These are phyloP conservation scores for Heliconius aoede DNA, from an alignment of 2,888 invertebrate genomes.

Conservation along the genomic window DNA sequence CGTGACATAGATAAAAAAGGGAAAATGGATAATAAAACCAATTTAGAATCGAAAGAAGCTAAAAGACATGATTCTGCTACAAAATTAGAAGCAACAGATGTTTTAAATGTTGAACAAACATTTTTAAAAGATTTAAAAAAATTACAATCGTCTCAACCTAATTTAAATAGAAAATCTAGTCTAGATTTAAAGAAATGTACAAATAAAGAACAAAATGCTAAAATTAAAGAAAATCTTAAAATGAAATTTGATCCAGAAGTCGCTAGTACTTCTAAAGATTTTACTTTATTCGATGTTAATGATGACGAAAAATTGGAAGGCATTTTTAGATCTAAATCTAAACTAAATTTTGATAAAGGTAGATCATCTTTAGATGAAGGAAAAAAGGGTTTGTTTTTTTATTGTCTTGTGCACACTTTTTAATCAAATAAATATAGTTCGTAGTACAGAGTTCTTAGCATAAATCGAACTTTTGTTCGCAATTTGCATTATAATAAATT, in stretches of 20 bases:
- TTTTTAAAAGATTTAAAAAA: constrained; percentile 6
- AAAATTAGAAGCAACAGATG: neutral
- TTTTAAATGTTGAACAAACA: neutral
- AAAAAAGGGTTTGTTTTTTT: constrained; percentile 2
- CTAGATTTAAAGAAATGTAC: neutral
- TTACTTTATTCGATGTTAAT: neutral
- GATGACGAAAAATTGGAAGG: neutral
- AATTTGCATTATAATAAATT: neutral
- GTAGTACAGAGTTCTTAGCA: neutral
- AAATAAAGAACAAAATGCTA: neutral
- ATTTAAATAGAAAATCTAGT: neutral
- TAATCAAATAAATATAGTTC: neutral
- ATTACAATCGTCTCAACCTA: neutral
- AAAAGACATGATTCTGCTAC: neutral
- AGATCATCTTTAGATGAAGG: neutral
- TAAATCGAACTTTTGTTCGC: neutral
- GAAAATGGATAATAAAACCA: neutral
- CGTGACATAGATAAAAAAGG: constrained; percentile 5
- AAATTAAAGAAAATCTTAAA: neutral
- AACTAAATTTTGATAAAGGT: neutral
- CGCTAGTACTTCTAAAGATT: neutral
- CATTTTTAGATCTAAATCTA: neutral
- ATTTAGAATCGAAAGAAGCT: neutral
- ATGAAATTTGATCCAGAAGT: neutral
- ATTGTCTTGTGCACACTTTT: neutral